phyloP scores from a whole-genome alignment of 2,797 vertebrate species.

The Potorous gilbertii region DNA sequence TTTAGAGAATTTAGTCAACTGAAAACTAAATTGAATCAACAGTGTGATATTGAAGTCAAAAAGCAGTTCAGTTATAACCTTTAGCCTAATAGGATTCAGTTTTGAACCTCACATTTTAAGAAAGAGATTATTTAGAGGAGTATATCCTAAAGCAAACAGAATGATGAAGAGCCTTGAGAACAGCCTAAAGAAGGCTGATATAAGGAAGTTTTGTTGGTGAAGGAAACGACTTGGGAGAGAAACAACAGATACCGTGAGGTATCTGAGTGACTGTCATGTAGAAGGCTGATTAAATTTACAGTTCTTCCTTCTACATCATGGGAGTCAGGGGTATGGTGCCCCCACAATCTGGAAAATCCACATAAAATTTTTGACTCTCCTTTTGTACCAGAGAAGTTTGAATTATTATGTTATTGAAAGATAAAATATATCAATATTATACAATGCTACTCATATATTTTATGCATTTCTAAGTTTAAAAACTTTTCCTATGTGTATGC shows the following conservation, averaged over 20 bases:
- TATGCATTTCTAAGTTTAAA: background rate
- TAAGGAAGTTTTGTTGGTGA: background rate
- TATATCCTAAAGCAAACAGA: background rate
- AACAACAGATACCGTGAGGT: background rate
- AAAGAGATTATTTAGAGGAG: background rate
- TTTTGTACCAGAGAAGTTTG: background rate
- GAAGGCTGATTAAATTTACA: background rate
- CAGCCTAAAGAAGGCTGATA: background rate
- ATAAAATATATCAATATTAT: background rate
- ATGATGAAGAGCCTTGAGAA: background rate
- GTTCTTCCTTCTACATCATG: background rate
- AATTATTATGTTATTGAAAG: background rate
- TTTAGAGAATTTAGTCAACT: background rate
- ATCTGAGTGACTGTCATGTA: background rate
- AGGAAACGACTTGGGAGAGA: background rate
- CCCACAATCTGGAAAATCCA: background rate
- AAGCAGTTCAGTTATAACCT: background rate
- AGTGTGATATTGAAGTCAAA: background rate
- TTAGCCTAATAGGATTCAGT: background rate
- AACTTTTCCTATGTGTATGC: too few relatives aligned
- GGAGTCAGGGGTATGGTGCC: too few relatives aligned
- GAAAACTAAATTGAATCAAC: background rate
- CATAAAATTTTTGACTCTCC: background rate
- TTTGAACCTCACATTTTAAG: background rate
- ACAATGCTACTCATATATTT: background rate